Evolutionary conservation across 2,797 vertebrate genomes (phyloP).

Genomic region (Peromyscus attwateri): DNA sequence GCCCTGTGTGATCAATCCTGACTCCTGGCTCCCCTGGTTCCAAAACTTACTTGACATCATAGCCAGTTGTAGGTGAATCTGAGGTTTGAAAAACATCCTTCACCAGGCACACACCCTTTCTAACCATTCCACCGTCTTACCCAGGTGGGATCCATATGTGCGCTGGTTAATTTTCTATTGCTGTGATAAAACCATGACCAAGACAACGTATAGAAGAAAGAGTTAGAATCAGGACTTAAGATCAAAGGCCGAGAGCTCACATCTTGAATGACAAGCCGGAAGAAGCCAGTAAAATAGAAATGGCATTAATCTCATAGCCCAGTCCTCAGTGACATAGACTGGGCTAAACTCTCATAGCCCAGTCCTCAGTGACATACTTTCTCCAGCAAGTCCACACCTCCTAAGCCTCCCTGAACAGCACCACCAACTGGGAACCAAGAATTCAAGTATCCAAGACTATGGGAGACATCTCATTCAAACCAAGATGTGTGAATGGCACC

Average conservation of each 20-base stretch:
- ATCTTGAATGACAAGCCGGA: not conserved
- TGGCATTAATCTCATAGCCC: too few species aligned
- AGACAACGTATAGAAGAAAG: not conserved
- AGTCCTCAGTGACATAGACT: not conserved
- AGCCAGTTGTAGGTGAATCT: not conserved
- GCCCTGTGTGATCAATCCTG: accelerated
- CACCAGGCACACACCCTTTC: not conserved
- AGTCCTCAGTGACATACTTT: not conserved
- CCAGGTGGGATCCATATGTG: not conserved
- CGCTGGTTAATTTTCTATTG: not conserved
- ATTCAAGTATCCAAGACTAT: not conserved
- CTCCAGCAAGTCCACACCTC: not conserved
- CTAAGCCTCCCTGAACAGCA: not conserved
- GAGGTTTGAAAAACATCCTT: not conserved
- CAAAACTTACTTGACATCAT: not conserved
- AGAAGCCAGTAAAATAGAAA: not conserved
- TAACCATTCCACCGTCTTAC: not conserved
- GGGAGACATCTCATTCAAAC: not conserved
- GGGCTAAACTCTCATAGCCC: not conserved
- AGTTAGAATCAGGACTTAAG: not conserved
- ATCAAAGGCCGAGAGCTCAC: not conserved
- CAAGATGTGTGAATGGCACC: not conserved
- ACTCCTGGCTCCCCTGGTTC: not conserved
- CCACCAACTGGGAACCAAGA: too few species aligned
- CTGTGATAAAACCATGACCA: not conserved